These are phyloP conservation scores for Electrona antarctica DNA, from an alignment of 2,113 vertebrate species.

Conservation along the genomic window DNA sequence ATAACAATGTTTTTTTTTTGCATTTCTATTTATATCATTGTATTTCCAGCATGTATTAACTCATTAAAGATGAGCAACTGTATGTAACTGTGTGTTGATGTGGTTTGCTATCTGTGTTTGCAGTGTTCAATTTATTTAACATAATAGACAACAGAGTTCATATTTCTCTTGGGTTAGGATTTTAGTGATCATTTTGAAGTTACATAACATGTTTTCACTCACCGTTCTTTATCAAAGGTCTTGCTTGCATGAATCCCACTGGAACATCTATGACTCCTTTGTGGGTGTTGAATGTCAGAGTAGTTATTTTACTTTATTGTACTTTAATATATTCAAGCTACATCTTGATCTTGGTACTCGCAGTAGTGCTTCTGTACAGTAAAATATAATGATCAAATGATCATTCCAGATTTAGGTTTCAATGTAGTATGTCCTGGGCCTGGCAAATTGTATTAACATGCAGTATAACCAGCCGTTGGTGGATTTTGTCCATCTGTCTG, in stretches of 20 bases:
- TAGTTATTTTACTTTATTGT: slow-evolving; percentile 43
- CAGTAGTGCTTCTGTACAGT: neutral
- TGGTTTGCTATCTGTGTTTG: slow-evolving; percentile 37
- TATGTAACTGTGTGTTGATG: slow-evolving; percentile 41
- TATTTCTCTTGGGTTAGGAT: neutral
- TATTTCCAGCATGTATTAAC: slow-evolving; percentile 29
- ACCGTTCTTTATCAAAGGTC: slow-evolving; percentile 15
- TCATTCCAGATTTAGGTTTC: slow-evolving; percentile 31
- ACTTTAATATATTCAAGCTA: slow-evolving; percentile 40
- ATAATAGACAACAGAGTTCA: neutral
- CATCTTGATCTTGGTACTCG: slow-evolving; percentile 18
- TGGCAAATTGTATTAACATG: neutral
- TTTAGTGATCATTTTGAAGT: slow-evolving; percentile 7
- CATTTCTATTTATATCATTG: slow-evolving; percentile 24
- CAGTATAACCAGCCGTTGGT: neutral
- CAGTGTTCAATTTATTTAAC: slow-evolving; percentile 14
- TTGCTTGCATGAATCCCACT: slow-evolving; percentile 17
- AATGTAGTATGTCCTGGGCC: slow-evolving; percentile 10
- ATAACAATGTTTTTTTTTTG: slow-evolving; percentile 1
- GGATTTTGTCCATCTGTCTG: neutral
- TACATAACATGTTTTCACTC: neutral
- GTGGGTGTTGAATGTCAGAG: slow-evolving; percentile 65
- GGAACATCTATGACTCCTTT: slow-evolving; percentile 22
- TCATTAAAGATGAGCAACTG: slow-evolving; percentile 62
- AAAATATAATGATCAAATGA: neutral